Percentiles rank a stretch among this genome's conserved stretches.
Evolutionary conservation across 2,113 vertebrate genomes (phyloP).

Genomic region (Coptodon bakossiorum): DNA sequence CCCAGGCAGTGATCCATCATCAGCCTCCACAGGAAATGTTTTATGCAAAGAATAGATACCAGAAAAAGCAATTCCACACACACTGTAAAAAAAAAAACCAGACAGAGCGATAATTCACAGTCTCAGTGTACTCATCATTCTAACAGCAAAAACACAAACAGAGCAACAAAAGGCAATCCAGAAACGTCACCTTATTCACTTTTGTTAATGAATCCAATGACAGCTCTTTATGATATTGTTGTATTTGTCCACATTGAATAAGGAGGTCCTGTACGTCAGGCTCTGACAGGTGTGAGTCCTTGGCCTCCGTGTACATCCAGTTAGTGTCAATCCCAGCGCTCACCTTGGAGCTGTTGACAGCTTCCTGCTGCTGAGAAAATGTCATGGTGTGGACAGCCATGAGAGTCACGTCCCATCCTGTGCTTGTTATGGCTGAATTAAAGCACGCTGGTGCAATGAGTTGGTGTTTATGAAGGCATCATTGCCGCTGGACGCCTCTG

Average conservation of each 20-base stretch:
- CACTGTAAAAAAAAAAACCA: background rate
- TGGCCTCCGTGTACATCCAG: background rate
- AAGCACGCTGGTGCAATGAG: background rate
- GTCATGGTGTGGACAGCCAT: background rate
- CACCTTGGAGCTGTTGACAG: constrained; percentile 22
- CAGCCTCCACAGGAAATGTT: background rate
- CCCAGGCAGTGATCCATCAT: constrained; percentile 3
- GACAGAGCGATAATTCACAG: background rate
- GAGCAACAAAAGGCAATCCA: background rate
- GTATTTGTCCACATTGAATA: background rate
- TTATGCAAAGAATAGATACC: constrained; percentile 1
- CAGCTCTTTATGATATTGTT: background rate
- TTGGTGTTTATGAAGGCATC: constrained; percentile 27
- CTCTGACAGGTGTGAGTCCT: constrained; percentile 3
- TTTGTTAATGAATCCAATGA: background rate
- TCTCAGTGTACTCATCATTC: background rate
- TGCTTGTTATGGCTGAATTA: background rate
- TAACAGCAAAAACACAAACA: background rate
- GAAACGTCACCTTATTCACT: background rate
- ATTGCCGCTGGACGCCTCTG: background rate
- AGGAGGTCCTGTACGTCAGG: background rate
- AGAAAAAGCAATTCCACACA: background rate
- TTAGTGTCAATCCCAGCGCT: constrained; percentile 6
- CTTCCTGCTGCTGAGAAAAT: background rate
- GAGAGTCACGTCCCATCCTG: background rate